Conservation (phyloP, 2,888 invertebrate genomes). For the Temnothorax unifasciatus region DNA sequence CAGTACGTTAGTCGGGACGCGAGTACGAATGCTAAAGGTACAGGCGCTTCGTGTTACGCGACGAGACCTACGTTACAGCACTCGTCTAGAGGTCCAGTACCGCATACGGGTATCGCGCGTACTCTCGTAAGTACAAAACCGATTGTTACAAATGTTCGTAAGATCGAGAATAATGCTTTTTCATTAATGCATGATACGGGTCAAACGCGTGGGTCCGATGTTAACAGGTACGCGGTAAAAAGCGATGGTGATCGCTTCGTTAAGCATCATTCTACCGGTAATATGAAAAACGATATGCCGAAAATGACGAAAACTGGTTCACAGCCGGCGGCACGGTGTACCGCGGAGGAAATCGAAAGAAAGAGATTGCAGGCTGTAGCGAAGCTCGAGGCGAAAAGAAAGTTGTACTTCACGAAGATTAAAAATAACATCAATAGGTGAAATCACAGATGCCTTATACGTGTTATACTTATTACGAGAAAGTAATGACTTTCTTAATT, state of each 20-base stretch:
- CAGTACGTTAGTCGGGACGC: conserved; percentile 68
- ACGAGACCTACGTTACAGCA: conserved; percentile 1
- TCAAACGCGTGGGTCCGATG: conserved; percentile 60
- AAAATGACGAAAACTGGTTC: conserved; percentile 57
- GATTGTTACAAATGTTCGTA: conserved; percentile 31
- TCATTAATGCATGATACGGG: conserved; percentile 50
- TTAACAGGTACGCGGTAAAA: conserved; percentile 73
- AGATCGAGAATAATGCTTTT: conserved; percentile 53
- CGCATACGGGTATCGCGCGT: conserved; percentile 34
- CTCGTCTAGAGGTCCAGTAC: conserved; percentile 40
- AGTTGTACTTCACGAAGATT: conserved; percentile 60
- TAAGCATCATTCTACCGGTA: conserved; percentile 66
- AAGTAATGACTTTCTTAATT: not conserved
- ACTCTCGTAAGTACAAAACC: conserved; percentile 74
- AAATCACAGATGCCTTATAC: conserved; percentile 48
- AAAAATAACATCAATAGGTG: conserved; percentile 72
- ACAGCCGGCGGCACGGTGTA: conserved; percentile 82
- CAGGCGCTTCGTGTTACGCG: conserved; percentile 40
- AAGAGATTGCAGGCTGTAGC: conserved; percentile 89
- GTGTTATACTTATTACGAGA: not conserved
- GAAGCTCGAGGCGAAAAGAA: conserved; percentile 88
- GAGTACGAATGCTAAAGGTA: conserved; percentile 31
- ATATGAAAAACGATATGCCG: conserved; percentile 55
- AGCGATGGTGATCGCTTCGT: conserved; percentile 63
- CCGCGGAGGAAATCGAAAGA: conserved; percentile 89